Percentiles rank a stretch among this genome's conserved stretches.
These are phyloP conservation scores for Gobionotothen gibberifrons DNA, from an alignment of 2,797 vertebrate genomes.

Conservation along the genomic window DNA sequence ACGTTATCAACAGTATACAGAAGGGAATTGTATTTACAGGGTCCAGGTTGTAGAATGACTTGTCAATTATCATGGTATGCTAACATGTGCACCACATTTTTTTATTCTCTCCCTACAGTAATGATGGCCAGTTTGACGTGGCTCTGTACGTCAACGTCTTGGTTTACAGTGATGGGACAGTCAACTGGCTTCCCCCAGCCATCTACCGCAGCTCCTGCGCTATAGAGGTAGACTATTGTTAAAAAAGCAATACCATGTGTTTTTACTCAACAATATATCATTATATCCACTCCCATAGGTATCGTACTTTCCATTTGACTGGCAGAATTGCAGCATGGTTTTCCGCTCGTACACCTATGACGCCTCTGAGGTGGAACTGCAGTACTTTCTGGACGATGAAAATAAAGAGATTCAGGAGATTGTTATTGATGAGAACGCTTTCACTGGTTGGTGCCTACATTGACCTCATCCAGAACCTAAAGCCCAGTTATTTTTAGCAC, in stretches of 20 bases:
- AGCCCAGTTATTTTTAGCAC: background rate
- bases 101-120: conserved; percentile 68
- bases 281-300: conserved; percentile 78
- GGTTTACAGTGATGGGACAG: conserved; percentile 83
- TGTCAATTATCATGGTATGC: too few species aligned
- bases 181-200: conserved; percentile 90
- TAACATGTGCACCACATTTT: background rate
- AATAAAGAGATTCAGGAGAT: conserved; percentile 87
- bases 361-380: conserved; percentile 88
- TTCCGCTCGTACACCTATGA: conserved; percentile 94
- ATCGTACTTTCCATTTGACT: conserved; percentile 93
- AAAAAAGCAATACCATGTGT: background rate
- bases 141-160: conserved; percentile 89
- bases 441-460: conserved; percentile 80
- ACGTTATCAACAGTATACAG: background rate
- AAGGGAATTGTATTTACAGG: background rate
- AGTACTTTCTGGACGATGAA: conserved; percentile 80
- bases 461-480: background rate
- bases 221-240: conserved; percentile 84
- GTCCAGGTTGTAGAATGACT: too few species aligned
- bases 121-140: conserved; percentile 91
- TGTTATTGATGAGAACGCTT: conserved; percentile 88
- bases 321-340: conserved; percentile 95
- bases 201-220: conserved; percentile 92
- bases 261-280: background rate